Percentiles rank a stretch among this genome's conserved stretches.
phyloP scores from a whole-genome alignment of 2,888 invertebrate species.

The Rotaria macrura region DNA sequence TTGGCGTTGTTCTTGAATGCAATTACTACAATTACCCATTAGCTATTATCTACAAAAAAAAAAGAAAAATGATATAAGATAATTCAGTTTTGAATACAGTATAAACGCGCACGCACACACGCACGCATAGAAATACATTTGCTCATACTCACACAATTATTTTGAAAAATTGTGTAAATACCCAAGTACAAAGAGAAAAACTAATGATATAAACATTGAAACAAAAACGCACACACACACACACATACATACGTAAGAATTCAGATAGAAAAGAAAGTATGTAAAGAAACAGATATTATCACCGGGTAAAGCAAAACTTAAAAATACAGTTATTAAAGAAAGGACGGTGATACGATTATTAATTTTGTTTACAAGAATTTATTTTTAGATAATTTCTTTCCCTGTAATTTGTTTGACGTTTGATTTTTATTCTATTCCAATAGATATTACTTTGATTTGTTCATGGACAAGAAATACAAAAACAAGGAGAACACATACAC shows the following conservation, averaged over 20 bases:
- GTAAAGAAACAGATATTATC: neutral
- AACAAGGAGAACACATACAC: neutral
- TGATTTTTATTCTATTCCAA: neutral
- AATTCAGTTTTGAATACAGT: neutral
- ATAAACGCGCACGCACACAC: neutral
- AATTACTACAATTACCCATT: neutral
- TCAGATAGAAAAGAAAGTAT: neutral
- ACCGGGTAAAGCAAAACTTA: neutral
- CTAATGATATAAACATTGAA: neutral
- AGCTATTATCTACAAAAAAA: neutral
- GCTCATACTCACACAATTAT: neutral
- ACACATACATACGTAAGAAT: neutral
- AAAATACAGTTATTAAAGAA: neutral
- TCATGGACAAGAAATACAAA: neutral
- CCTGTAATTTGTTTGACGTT: neutral
- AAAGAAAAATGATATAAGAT: neutral
- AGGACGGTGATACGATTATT: neutral
- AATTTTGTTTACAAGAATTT: neutral
- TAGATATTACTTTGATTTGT: neutral
- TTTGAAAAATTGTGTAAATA: neutral
- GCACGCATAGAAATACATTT: neutral
- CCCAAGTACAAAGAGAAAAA: neutral
- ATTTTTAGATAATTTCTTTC: neutral
- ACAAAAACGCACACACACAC: neutral
- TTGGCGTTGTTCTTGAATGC: neutral